A percentile compares a stretch with the other conserved stretches of the same genome.
phyloP scores from a whole-genome alignment of 2,797 vertebrate species.

The Sphaeramia orbicularis region DNA sequence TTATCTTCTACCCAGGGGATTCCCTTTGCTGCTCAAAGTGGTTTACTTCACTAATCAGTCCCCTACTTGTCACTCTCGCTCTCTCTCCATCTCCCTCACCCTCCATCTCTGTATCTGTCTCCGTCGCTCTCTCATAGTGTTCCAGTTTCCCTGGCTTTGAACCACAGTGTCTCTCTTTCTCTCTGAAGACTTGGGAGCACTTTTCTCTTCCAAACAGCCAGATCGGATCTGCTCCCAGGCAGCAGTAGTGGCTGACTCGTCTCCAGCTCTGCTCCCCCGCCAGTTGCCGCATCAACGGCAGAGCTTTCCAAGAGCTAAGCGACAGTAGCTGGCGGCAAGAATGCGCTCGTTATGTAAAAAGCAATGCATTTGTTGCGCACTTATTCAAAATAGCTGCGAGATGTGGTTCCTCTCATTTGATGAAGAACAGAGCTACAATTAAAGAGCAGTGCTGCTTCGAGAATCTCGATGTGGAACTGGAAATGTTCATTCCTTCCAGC shows the following conservation, averaged over 20 bases:
- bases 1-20: slow-evolving; percentile 76
- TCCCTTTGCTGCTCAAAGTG: slow-evolving; percentile 74
- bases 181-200: slow-evolving; percentile 76
- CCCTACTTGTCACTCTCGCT: slow-evolving; percentile 72
- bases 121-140: slow-evolving; percentile 58
- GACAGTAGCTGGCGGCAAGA: slow-evolving; percentile 66
- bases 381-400: slow-evolving; percentile 71
- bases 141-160: slow-evolving; percentile 78
- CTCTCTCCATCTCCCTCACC: slow-evolving; percentile 41
- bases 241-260: slow-evolving; percentile 61
- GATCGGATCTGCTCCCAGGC: slow-evolving; percentile 76
- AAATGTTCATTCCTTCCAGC: slow-evolving; percentile 40
- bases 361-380: slow-evolving; percentile 28
- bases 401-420: slow-evolving; percentile 53
- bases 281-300: slow-evolving; percentile 51
- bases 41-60: slow-evolving; percentile 81
- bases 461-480: slow-evolving; percentile 32
- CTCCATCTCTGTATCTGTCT: slow-evolving; percentile 59
- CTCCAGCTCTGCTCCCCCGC: slow-evolving; percentile 66
- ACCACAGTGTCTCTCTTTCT: slow-evolving; percentile 64
- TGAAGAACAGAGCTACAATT: slow-evolving; percentile 43
- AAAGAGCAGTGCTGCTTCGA: slow-evolving; percentile 39
- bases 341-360: slow-evolving; percentile 70
- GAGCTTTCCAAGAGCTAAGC: slow-evolving; percentile 76
- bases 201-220: slow-evolving; percentile 80